phyloP scores from a whole-genome alignment of 2,797 vertebrate species.

The Manis crassicaudata region DNA sequence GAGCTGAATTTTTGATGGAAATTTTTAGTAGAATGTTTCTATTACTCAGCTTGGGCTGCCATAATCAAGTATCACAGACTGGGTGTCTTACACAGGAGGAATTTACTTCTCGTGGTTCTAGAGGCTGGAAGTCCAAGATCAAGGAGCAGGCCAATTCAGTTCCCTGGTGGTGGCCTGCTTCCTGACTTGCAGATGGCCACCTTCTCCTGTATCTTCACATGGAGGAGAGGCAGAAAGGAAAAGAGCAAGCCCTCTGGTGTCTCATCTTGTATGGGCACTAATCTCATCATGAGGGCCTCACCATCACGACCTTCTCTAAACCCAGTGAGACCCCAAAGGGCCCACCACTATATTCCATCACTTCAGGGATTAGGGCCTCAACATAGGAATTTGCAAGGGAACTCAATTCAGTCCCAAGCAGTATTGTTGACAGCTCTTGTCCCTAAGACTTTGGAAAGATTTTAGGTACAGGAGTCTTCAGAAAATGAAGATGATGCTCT shows the following conservation, averaged over 20 bases:
- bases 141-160: background rate
- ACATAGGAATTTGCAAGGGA: background rate
- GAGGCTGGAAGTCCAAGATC: background rate
- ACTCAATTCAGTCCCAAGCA: background rate
- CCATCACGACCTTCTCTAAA: background rate
- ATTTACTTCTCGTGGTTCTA: background rate
- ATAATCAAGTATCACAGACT: background rate
- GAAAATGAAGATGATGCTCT: background rate
- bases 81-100: background rate
- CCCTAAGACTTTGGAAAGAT: background rate
- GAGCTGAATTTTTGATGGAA: background rate
- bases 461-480: background rate
- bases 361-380: background rate
- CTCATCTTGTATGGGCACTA: background rate
- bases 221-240: background rate
- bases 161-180: background rate
- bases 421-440: background rate
- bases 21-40: background rate
- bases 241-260: background rate
- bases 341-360: background rate
- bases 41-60: too few relatives aligned
- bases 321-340: background rate
- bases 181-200: background rate
- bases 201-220: background rate
- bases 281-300: background rate